Evolutionary conservation across 2,113 vertebrate genomes (phyloP).

Genomic region (Anarrhichthys ocellatus): DNA sequence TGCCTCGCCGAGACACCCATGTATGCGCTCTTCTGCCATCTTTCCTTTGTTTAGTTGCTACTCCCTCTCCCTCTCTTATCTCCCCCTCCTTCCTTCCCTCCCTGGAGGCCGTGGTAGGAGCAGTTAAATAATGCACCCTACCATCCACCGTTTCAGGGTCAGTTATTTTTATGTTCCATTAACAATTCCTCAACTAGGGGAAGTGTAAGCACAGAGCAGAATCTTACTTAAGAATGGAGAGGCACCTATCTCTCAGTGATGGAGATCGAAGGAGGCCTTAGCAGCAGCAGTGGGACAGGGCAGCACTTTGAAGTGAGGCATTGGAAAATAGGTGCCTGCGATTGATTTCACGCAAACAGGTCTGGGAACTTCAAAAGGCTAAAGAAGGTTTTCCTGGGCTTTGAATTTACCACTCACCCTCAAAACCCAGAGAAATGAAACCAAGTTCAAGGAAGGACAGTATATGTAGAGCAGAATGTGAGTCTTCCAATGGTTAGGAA

Average conservation of each 20-base stretch:
- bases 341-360: slow-evolving; percentile 81
- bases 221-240: slow-evolving; percentile 63
- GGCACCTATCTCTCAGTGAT: slow-evolving; percentile 58
- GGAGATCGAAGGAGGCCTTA: slow-evolving; percentile 59
- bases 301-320: slow-evolving; percentile 77
- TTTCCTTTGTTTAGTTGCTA: slow-evolving; percentile 26
- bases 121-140: slow-evolving; percentile 69
- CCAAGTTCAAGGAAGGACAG: slow-evolving; percentile 66
- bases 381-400: slow-evolving; percentile 71
- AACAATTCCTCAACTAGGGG: slow-evolving; percentile 55
- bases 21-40: not conserved
- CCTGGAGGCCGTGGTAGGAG: slow-evolving; percentile 40
- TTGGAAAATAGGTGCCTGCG: slow-evolving; percentile 64
- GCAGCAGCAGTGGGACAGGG: slow-evolving; percentile 60
- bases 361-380: slow-evolving; percentile 78
- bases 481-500: slow-evolving; percentile 28
- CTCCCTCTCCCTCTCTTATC: slow-evolving; percentile 15
- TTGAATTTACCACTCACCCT: slow-evolving; percentile 71
- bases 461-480: slow-evolving; percentile 31
- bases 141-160: slow-evolving; percentile 65
- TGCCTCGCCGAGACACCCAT: slow-evolving; percentile 7
- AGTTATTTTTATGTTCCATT: slow-evolving; percentile 75
- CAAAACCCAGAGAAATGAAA: slow-evolving; percentile 58
- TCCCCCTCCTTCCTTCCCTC: slow-evolving; percentile 13
- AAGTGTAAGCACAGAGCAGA: slow-evolving; percentile 64